Percentiles rank a stretch among this genome's conserved stretches.
These are phyloP conservation scores for Cossypha polioptera DNA, from an alignment of 2,797 vertebrate species.

Conservation along the genomic window DNA sequence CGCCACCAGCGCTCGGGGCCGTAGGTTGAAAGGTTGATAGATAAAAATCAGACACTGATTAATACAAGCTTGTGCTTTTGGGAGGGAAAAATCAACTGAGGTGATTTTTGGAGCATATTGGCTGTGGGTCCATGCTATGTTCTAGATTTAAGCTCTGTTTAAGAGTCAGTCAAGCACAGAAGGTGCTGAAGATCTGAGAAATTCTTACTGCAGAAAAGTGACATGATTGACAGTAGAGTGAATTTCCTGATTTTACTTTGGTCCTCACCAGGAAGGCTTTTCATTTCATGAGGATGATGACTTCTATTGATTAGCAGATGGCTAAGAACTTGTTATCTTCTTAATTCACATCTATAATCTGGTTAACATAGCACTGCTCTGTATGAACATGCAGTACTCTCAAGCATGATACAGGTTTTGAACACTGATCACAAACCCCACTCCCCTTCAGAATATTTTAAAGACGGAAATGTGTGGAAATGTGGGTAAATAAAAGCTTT, in stretches of 20 bases:
- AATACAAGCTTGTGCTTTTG: neutral
- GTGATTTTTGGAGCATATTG: neutral
- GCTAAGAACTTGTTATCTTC: neutral
- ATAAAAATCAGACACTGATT: neutral
- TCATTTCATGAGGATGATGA: neutral
- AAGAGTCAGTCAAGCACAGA: neutral
- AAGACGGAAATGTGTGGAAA: neutral
- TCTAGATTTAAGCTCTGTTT: neutral
- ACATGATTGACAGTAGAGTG: neutral
- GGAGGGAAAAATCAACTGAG: neutral
- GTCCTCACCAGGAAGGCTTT: neutral
- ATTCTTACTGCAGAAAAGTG: neutral
- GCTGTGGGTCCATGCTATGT: neutral
- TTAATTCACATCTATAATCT: accelerated
- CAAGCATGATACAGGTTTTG: neutral
- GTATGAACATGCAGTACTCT: neutral
- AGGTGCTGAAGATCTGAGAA: neutral
- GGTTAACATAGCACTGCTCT: neutral
- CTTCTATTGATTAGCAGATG: neutral
- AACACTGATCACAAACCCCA: neutral
- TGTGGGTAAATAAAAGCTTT: neutral
- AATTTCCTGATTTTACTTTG: neutral
- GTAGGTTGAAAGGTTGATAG: neutral
- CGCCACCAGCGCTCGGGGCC: neutral
- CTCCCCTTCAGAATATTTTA: neutral